Conservation (phyloP, 30 jellyfish, hydroid and myxozoan genomes). For the Turritopsis dohrnii region DNA sequence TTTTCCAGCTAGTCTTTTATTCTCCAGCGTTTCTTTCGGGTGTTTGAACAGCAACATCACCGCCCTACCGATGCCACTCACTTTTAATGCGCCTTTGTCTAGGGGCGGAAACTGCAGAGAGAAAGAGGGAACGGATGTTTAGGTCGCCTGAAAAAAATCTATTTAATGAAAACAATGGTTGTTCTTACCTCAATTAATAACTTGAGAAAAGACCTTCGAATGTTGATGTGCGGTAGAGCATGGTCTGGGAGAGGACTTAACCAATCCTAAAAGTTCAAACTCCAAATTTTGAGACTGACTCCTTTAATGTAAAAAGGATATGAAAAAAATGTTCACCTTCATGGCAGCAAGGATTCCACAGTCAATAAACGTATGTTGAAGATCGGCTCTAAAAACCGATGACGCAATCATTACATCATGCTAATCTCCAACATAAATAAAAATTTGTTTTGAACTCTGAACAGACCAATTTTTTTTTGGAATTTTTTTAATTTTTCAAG, state of each 20-base stretch:
- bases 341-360: conserved; percentile 91
- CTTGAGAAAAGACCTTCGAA: conserved; percentile 59
- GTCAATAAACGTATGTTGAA: conserved; percentile 79
- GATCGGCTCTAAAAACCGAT: conserved; percentile 58
- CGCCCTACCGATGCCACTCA: conserved; percentile 96
- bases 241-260: conserved; percentile 92
- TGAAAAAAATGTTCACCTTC: conserved; percentile 48
- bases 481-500: no score
- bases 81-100: conserved; percentile 78
- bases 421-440: neutral
- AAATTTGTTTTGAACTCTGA: neutral
- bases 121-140: no score
- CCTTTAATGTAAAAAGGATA: neutral
- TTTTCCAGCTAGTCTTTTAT: conserved; percentile 78
- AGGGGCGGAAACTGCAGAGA: conserved; percentile 85
- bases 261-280: conserved; percentile 67
- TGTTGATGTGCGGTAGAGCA: conserved; percentile 85
- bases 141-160: no score
- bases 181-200: conserved; percentile 73
- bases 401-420: neutral
- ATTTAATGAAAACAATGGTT: neutral
- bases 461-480: no score
- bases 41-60: conserved; percentile 91
- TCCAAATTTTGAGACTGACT: neutral
- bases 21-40: conserved; percentile 79